These are phyloP conservation scores for Cecropterus lyciades DNA, from an alignment of 1,140 invertebrate genomes.

Conservation along the genomic window DNA sequence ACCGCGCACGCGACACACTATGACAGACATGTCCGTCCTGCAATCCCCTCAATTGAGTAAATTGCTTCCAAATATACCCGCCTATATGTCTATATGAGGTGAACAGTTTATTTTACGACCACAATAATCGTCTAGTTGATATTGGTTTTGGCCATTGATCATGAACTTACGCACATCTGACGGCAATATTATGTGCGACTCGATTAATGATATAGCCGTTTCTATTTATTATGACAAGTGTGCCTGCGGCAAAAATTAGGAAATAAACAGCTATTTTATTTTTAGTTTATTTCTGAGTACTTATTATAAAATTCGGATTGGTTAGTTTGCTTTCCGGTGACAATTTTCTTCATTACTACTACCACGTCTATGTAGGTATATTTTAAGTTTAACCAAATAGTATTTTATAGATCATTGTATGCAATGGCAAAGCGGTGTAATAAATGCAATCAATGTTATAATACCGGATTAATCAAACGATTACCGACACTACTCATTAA, in stretches of 20 bases:
- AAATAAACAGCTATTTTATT: slow-evolving; percentile 11
- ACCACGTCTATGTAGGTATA: too few species aligned
- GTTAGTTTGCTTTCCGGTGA: too few species aligned
- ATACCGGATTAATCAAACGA: too few species aligned
- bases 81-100: slow-evolving; percentile 12
- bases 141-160: slow-evolving; percentile 45
- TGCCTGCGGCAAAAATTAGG: slow-evolving; percentile 1
- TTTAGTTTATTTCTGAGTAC: not conserved
- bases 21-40: slow-evolving; percentile 30
- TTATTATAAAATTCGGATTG: not conserved
- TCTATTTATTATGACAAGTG: slow-evolving; percentile 14
- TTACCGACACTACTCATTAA: too few species aligned
- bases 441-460: too few species aligned
- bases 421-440: too few species aligned
- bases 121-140: slow-evolving; percentile 4
- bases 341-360: too few species aligned
- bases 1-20: slow-evolving; percentile 22
- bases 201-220: slow-evolving; percentile 43
- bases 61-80: slow-evolving; percentile 26
- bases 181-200: slow-evolving; percentile 26
- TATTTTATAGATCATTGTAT: too few species aligned
- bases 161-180: slow-evolving; percentile 43
- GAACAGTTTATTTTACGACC: slow-evolving; percentile 23
- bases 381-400: too few species aligned
- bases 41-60: slow-evolving; percentile 34